These are phyloP conservation scores for Ciconia nigra DNA, from an alignment of 2,797 vertebrate species.

Conservation along the genomic window DNA sequence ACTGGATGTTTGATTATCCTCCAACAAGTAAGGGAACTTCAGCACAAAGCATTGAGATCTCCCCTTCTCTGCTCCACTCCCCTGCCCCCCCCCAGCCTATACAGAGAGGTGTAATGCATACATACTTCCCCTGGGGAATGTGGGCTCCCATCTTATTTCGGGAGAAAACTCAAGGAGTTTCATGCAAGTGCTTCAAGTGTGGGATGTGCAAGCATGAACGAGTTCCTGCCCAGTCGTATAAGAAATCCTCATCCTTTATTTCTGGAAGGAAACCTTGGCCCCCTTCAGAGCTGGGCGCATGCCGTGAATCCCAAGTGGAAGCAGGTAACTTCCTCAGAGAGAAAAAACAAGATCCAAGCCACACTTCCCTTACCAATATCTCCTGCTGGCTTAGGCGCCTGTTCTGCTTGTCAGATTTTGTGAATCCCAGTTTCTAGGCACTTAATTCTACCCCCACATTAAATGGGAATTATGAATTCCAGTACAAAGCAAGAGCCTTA, in stretches of 20 bases:
- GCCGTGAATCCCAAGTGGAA: background rate
- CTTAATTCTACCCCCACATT: background rate
- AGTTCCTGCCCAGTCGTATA: background rate
- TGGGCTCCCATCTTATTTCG: background rate
- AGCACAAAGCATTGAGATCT: background rate
- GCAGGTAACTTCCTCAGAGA: background rate
- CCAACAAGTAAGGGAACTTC: background rate
- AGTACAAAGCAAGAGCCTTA: background rate
- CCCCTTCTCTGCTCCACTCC: background rate
- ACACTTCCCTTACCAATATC: background rate
- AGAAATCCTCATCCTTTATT: background rate
- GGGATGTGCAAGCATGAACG: background rate
- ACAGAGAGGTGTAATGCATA: background rate
- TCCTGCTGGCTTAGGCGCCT: background rate
- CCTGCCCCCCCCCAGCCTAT: background rate
- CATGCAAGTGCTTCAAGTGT: background rate
- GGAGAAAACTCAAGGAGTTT: background rate
- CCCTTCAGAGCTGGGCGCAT: background rate
- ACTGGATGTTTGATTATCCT: background rate
- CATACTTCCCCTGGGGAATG: background rate
- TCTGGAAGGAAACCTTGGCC: background rate
- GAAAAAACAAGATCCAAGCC: background rate
- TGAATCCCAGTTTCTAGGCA: background rate
- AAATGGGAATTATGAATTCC: background rate
- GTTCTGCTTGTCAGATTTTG: background rate